Evolutionary conservation across 2,113 vertebrate genomes (phyloP), one percentile per base, ranked within the genome.

Genomic region (Oryzias melastigma): DNA sequence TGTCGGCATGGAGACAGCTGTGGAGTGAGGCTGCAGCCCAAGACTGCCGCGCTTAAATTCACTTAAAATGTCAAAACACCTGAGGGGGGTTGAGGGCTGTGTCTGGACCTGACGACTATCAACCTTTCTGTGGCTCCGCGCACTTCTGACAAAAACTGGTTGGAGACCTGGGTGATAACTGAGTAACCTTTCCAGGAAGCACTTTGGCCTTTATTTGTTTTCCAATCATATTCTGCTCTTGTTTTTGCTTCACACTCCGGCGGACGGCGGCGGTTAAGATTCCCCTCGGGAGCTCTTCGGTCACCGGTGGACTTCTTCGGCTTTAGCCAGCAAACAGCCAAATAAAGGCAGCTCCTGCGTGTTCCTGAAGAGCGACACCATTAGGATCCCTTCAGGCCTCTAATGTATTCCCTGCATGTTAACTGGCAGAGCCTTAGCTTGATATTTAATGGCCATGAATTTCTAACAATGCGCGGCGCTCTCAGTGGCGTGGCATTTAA

Each of bases 41-140:
- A 57, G 64, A 67, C 85, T 64, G 78, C 58, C 54, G 70, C 2
- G 71, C 81, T 85, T 78, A 80, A 87, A 87, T 88, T 84, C 79
- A 74, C 79, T 80, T 84, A 66, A 87, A 88, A 86, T 89, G 87
- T 88, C 89, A 85, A 81, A 87, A 75, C 62, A 80, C 84, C 86
- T 77, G 67, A 78, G 83, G 83, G 72, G 68, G 68, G 62, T 35
- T 65, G 52, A 64, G 69, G 62, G 73, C 64, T 65, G 46, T 64
- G 71, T 62, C 75, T 48, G 75, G 62, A 75, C 80, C 82, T 72
- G 80, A 86, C 77, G 59, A 79, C 78, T 63, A 71, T 83, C 80
- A 80, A 78, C 83, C 74, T 80, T 77, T 81, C 68, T 43, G 42
- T 59, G 66, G 57, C 62, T 70, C 67, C 35, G 67, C 62, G 19